Conservation (phyloP, 2,888 invertebrate species). For the Graphium colonna region DNA sequence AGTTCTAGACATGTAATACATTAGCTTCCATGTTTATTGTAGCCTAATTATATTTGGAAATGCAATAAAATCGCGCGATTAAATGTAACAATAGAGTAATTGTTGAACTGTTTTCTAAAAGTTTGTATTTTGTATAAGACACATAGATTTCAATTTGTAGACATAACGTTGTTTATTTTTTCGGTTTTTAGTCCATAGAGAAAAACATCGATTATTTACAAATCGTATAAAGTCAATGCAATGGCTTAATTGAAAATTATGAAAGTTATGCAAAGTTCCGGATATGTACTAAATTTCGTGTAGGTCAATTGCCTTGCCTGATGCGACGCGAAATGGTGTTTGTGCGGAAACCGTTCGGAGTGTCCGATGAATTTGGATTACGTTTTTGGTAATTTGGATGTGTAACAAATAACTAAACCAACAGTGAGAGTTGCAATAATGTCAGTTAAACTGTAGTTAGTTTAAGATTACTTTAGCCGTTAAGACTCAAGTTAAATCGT, state of each 20-base stretch:
- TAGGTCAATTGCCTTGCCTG: background rate
- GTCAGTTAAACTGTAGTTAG: slow-evolving; percentile 53
- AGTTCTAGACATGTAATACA: background rate
- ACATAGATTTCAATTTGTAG: background rate
- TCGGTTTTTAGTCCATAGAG: no score
- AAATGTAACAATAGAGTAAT: no score
- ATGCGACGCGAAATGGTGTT: background rate
- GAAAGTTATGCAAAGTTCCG: background rate
- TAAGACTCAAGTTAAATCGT: slow-evolving; percentile 7
- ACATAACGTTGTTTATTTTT: no score
- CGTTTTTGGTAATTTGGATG: background rate
- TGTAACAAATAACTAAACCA: slow-evolving; percentile 29
- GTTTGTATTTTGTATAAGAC: no score
- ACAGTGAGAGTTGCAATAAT: slow-evolving; percentile 72
- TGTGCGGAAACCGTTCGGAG: background rate
- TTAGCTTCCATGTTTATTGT: no score
- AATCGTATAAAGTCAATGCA: background rate
- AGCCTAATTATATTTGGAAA: background rate
- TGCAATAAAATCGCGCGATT: no score
- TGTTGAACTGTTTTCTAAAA: slow-evolving; percentile 4
- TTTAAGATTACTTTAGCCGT: slow-evolving; percentile 19
- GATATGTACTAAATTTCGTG: background rate
- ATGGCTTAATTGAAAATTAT: background rate
- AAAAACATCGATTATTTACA: background rate
- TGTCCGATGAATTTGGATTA: background rate